Base-by-base conservation (phyloP, 2,888 invertebrate species). In the Lysandra bellargus region DNA sequence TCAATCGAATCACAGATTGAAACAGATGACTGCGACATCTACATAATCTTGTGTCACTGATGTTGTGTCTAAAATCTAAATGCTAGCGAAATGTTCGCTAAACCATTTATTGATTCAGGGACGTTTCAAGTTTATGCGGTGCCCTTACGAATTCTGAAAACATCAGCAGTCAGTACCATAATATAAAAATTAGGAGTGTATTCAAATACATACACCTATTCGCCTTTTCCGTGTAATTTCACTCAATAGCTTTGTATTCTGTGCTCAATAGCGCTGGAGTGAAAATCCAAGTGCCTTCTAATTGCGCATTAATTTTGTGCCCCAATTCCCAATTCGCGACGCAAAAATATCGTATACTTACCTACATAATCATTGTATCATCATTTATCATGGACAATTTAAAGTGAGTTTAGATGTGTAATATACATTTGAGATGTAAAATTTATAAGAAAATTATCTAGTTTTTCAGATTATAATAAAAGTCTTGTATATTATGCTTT, bases 291-390 rank as follows among this genome's bases (percentile, higher is more conserved):
- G 64, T 79, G 79, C 61, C 44, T 64, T 75, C 61, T 79, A 79
- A 79, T 76, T 75, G 79, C 75, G 75, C 79, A 79, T 79, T 76
- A 79, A 79, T 75, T 76, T 75, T 61, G 79, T 40, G 79, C 74
- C 49, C 78, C 30, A 76, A 33, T 76, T 76, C 44, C 12, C 76
- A 2, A 76, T 23, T 23, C 23, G 23, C 23, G 23, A 23, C 30
- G 49, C 75, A 44, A 75, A 57, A 57, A 69, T 69, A 69, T 17
- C 9, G 14, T 33, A 14, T 49, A 44, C 2, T 2, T 44, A 44
- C 9, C 6, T 30, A 23, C 23, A 23, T 23, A 23, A 23, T 23
- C 23, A 23, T 23, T 64, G 14, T 6, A 61, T 61, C 7, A n/a
- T 37, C 23, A 23, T 69, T 5, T 69, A 33, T 33, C 14, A 37